Conservation (phyloP, 1,140 invertebrate species). For the Stratiolaelaps scimitus region DNA sequence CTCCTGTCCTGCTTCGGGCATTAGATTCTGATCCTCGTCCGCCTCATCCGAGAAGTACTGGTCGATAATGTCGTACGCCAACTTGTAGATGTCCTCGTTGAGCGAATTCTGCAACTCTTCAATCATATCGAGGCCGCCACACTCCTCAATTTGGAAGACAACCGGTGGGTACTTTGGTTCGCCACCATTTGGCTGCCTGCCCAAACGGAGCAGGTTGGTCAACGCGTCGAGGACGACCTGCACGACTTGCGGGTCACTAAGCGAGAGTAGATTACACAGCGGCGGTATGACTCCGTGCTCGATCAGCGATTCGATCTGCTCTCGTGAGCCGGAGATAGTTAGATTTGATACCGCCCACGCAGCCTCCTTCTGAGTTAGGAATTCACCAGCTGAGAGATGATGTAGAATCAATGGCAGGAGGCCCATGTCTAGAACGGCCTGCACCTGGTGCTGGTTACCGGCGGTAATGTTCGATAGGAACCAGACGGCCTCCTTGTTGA, state of each 20-base stretch:
- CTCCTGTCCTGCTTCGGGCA: slow-evolving; percentile 47
- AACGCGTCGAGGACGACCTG: slow-evolving; percentile 53
- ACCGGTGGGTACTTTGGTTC: slow-evolving; percentile 30
- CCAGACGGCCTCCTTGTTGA: slow-evolving; percentile 74
- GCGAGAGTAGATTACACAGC: slow-evolving; percentile 47
- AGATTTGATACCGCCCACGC: slow-evolving; percentile 68
- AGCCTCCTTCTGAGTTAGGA: slow-evolving; percentile 63
- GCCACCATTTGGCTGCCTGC: too few relatives aligned
- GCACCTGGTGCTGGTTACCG: slow-evolving; percentile 59
- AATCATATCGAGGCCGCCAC: slow-evolving; percentile 84
- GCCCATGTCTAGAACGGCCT: slow-evolving; percentile 56
- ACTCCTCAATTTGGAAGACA: slow-evolving; percentile 58
- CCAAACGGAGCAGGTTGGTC: slow-evolving; percentile 46
- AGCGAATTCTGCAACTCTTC: slow-evolving; percentile 87
- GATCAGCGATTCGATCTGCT: slow-evolving; percentile 55
- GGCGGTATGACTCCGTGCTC: slow-evolving; percentile 45
- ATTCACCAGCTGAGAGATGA: slow-evolving; percentile 58
- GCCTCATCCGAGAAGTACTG: slow-evolving; percentile 84
- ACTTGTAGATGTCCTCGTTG: slow-evolving; percentile 94
- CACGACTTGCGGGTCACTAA: slow-evolving; percentile 50
- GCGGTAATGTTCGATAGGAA: slow-evolving; percentile 68
- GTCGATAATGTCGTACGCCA: slow-evolving; percentile 94
- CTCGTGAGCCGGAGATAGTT: slow-evolving; percentile 55
- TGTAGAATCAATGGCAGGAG: slow-evolving; percentile 56
- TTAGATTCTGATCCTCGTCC: slow-evolving; percentile 64